Evolutionary conservation across 2,797 vertebrate genomes (phyloP).

Genomic region (Ctenopoma multispine): DNA sequence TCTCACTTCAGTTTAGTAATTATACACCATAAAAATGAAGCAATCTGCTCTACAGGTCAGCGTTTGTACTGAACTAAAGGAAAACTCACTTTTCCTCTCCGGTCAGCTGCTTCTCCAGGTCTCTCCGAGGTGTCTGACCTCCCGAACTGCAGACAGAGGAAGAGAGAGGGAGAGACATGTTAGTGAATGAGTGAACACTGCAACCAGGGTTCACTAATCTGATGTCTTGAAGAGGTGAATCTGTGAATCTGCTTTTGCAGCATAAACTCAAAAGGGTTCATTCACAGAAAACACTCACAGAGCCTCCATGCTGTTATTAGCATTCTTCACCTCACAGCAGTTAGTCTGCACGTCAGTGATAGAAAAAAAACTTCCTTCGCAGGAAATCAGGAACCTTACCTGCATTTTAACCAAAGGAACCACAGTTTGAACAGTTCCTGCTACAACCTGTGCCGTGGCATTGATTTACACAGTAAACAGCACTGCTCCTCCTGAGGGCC

Average conservation of each 20-base stretch:
- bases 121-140: constrained; percentile 96
- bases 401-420: not conserved
- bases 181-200: not conserved
- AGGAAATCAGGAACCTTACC: not conserved
- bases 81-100: constrained; percentile 95
- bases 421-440: not conserved
- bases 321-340: constrained; percentile 38
- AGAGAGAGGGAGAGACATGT: not conserved
- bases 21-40: no score
- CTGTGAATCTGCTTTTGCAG: not conserved
- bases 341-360: constrained; percentile 36
- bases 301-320: constrained; percentile 52
- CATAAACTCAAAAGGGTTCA: not conserved
- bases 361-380: not conserved
- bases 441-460: not conserved
- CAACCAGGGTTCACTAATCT: not conserved
- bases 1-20: no score
- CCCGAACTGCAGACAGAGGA: constrained; percentile 84
- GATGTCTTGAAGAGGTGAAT: not conserved
- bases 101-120: constrained; percentile 97
- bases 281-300: not conserved
- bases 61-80: no score
- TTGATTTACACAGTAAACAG: no score
- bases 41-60: no score
- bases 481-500: no score